Evolutionary conservation across 2,113 vertebrate genomes (phyloP).

Genomic region (Ailuropoda melanoleuca): DNA sequence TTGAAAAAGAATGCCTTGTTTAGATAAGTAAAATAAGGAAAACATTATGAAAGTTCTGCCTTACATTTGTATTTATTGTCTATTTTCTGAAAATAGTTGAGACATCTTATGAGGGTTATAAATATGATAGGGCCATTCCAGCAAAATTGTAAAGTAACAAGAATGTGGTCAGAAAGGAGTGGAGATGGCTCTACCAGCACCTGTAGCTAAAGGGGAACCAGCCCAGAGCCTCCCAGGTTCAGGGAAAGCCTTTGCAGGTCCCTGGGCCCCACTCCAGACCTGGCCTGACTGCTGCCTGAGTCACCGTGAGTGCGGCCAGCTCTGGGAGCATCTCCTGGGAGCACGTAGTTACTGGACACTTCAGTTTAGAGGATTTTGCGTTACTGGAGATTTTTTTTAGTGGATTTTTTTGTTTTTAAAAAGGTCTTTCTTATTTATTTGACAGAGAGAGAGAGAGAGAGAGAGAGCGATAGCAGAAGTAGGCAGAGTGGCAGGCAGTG

Average conservation of each 20-base stretch:
- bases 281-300: background rate
- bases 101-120: background rate
- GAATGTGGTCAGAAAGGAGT: background rate
- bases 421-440: no score
- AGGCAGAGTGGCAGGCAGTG: no score
- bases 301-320: no score
- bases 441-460: no score
- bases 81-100: background rate
- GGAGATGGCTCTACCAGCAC: fast-evolving
- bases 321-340: background rate
- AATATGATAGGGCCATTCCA: background rate
- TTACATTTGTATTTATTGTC: background rate
- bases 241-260: background rate
- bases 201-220: fast-evolving
- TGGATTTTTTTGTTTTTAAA: no score
- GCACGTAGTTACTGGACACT: background rate
- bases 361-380: background rate
- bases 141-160: no score
- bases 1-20: background rate
- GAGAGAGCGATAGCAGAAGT: no score
- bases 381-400: no score
- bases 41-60: background rate
- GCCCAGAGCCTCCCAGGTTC: fast-evolving
- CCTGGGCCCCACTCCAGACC: background rate
- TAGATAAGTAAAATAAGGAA: background rate